These are phyloP conservation scores for Rhyzopertha dominica DNA, from an alignment of 1,140 invertebrate genomes.

Conservation along the genomic window DNA sequence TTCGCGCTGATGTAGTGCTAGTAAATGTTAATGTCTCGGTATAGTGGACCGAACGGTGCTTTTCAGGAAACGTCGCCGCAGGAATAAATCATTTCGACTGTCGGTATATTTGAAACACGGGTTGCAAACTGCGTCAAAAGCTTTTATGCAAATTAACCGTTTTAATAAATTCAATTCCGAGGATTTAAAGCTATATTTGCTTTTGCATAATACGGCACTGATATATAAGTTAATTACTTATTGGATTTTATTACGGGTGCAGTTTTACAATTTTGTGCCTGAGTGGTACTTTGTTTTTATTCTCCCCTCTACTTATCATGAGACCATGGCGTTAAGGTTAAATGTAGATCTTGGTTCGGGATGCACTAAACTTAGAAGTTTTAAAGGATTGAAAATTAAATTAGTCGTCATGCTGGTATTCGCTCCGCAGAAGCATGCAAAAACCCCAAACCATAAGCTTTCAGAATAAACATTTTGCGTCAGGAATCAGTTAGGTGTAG, in stretches of 20 bases:
- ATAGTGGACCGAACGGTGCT: conserved; percentile 7
- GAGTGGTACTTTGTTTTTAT: conserved; percentile 5
- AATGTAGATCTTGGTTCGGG: conserved; percentile 7
- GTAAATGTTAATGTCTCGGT: conserved; percentile 18
- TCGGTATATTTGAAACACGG: not conserved
- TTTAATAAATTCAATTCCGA: not conserved
- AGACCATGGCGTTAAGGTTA: not conserved
- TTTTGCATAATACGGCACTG: not conserved
- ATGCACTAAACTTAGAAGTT: conserved; percentile 29
- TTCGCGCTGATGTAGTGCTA: conserved; percentile 28
- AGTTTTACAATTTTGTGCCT: not conserved
- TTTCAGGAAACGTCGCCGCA: conserved; percentile 2
- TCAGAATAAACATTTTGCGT: too few species aligned
- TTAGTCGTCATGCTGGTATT: conserved; percentile 22
- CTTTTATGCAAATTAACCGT: not conserved
- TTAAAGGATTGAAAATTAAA: conserved; percentile 29
- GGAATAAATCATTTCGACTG: not conserved
- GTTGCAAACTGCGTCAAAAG: not conserved
- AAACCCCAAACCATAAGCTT: too few species aligned
- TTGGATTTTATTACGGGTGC: not conserved
- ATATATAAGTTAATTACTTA: not conserved
- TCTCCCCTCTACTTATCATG: not conserved
- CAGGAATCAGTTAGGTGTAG: too few species aligned
- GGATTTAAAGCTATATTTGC: not conserved
- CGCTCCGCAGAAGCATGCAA: conserved; percentile 1